Percentiles rank a stretch among this genome's conserved stretches.
These are phyloP conservation scores for Augochlora pura DNA, from an alignment of 1,140 invertebrate genomes.

Conservation along the genomic window DNA sequence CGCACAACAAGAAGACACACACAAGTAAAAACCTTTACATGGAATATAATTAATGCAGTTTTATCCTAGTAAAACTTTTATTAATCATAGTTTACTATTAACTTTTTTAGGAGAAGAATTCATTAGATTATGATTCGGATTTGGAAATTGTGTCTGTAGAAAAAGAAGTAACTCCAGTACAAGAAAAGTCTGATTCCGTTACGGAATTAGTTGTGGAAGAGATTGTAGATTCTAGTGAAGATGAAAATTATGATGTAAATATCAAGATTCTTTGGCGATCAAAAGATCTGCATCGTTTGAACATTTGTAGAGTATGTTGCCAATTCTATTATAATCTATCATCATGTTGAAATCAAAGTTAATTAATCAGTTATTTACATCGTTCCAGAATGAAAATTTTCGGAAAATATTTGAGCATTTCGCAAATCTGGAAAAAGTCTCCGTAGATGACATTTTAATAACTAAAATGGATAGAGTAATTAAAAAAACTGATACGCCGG, in stretches of 20 bases:
- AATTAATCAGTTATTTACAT: not conserved
- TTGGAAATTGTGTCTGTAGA: slow-evolving; percentile 34
- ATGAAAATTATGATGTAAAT: slow-evolving; percentile 64
- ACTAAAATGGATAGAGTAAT: slow-evolving; percentile 67
- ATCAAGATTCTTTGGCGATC: slow-evolving; percentile 69
- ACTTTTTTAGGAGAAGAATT: slow-evolving; percentile 1
- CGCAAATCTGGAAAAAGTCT: slow-evolving; percentile 69
- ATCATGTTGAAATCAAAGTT: not conserved
- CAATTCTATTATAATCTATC: not conserved
- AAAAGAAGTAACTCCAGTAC: not conserved
- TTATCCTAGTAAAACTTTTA: no score
- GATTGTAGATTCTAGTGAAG: slow-evolving; percentile 17
- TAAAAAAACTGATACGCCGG: slow-evolving; percentile 69
- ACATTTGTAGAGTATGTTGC: slow-evolving; percentile 58
- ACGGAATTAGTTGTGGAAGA: slow-evolving; percentile 16
- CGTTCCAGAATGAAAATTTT: slow-evolving; percentile 70
- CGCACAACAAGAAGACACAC: not conserved
- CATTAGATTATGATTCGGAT: not conserved
- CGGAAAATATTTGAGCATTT: slow-evolving; percentile 72
- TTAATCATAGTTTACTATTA: not conserved
- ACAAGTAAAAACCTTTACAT: slow-evolving; percentile 10
- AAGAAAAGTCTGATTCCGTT: not conserved
- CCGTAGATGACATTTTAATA: slow-evolving; percentile 69
- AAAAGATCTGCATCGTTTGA: slow-evolving; percentile 57
- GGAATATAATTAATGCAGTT: not conserved